Evolutionary conservation across 2,888 invertebrate species (phyloP).

Genomic region (Drosophila buzzatii): DNA sequence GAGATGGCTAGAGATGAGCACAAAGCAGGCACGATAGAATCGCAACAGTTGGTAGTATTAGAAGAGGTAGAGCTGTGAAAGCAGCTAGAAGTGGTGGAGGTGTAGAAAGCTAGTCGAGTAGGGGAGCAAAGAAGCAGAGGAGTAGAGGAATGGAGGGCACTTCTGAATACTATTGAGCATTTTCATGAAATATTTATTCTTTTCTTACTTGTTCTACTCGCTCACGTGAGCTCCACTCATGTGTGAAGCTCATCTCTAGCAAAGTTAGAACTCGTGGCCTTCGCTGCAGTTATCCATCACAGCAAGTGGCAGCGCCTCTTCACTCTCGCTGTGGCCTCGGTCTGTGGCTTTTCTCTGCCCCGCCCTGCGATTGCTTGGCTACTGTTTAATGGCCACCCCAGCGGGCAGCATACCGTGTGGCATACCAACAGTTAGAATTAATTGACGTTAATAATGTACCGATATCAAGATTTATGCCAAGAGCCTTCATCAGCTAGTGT

Average conservation of each 20-base stretch:
- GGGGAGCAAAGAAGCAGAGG: background rate
- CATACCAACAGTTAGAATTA: conserved; percentile 75
- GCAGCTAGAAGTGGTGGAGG: background rate
- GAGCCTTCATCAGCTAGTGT: conserved; percentile 34
- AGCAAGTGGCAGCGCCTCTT: conserved; percentile 23
- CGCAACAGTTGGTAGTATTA: background rate
- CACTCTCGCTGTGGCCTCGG: conserved; percentile 32
- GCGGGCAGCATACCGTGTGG: conserved; percentile 48
- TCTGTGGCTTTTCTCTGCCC: conserved; percentile 10
- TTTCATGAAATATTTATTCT: too few species aligned
- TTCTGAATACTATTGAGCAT: too few species aligned
- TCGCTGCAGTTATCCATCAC: conserved; percentile 41
- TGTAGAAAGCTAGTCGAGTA: background rate
- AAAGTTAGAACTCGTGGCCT: background rate
- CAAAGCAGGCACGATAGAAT: conserved; percentile 4
- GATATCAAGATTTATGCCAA: conserved; percentile 72
- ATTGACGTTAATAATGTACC: conserved; percentile 79
- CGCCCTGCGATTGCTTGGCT: conserved; percentile 39
- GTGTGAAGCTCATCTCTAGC: conserved; percentile 8
- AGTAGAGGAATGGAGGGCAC: background rate
- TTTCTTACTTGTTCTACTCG: too few species aligned
- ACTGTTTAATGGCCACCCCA: conserved; percentile 69
- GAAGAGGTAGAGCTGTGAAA: background rate
- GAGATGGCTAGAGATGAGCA: conserved; percentile 22
- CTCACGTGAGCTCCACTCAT: conserved; percentile 3